Base-by-base conservation (phyloP, 2,113 vertebrate species). In the Australoheros scitulus region DNA sequence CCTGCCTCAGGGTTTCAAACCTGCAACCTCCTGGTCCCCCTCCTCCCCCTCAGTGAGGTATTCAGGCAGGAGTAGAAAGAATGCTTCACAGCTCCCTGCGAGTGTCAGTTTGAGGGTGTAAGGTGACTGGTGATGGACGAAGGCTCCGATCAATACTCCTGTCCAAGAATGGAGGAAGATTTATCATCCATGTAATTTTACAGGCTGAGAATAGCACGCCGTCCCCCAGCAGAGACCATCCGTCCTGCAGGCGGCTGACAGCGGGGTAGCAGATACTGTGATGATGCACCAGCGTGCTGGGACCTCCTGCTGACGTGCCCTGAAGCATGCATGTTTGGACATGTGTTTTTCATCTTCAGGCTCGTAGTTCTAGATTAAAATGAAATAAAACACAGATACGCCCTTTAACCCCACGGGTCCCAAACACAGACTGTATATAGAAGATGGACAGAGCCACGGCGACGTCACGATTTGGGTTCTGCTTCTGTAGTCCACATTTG, bases 101-200 rank as follows among this genome's bases (percentile, higher is more conserved):
- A 7, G 24, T 78, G 84, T 88, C 86, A 26, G 72, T 85, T 43
- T 43, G 74, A 75, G 83, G 70, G 18, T 70, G 82, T 80, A 55
- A 88, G 80, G 76, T 43, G 84, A 84, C 11, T 15, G 34, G 29
- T 82, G 87, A 87, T 22, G 60, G 79, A 74, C 11, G 70, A 9
- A 81, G 80, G 26, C 11, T 1, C 2, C 1, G 70, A 89, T 90
- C 89, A 7, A 92, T 91, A 77, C 81, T 34, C 14, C 29, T 3
- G 68, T 87, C 84, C 68, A 6, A 11, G 81, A 56, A 29, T 17
- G 56, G 59, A 79, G 64, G 22, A 24, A 41, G 32, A 90, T 89
- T 80, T 52, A 79, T 92, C 77, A 76, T 63, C 47, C 24, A 0
- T 59, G 82, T 26, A 17, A 76, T 76, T 84, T 79, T 9, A 81